Evolutionary conservation across 2,797 vertebrate species (phyloP).

Genomic region (Oryzias sinensis): DNA sequence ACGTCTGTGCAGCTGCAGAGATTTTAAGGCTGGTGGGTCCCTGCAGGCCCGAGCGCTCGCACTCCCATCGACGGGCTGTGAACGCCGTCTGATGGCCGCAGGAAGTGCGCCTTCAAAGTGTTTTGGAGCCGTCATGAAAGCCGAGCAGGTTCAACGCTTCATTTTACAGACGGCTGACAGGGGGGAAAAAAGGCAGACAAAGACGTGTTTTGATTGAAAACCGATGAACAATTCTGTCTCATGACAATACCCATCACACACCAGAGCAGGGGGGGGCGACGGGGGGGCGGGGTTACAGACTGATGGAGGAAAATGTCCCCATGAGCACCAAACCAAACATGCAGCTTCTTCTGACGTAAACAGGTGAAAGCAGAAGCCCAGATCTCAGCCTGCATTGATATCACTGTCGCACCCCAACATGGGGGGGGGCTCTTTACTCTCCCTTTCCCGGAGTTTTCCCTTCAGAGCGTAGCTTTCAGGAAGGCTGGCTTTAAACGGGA

Average conservation of each 20-base stretch:
- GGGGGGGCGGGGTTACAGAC: slow-evolving; percentile 21
- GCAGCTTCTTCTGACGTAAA: too few relatives aligned
- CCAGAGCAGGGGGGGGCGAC: slow-evolving; percentile 19
- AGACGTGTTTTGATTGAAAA: slow-evolving; percentile 50
- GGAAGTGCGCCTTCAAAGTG: slow-evolving; percentile 39
- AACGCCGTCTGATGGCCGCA: slow-evolving; percentile 13
- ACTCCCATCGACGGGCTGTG: neutral
- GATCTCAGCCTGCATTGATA: too few relatives aligned
- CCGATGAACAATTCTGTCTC: slow-evolving; percentile 45
- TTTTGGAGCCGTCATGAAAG: slow-evolving; percentile 40
- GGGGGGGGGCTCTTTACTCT: too few relatives aligned
- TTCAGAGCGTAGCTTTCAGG: too few relatives aligned
- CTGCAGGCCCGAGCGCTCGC: slow-evolving; percentile 3
- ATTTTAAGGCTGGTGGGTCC: slow-evolving; percentile 30
- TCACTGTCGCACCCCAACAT: too few relatives aligned
- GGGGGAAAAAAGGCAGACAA: slow-evolving; percentile 37
- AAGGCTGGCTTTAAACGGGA: too few relatives aligned
- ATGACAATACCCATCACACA: slow-evolving; percentile 51
- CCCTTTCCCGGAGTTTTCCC: too few relatives aligned
- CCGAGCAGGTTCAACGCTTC: neutral
- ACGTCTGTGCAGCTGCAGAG: slow-evolving; percentile 42
- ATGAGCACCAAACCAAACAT: too few relatives aligned
- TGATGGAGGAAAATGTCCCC: slow-evolving; percentile 5
- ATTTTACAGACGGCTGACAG: slow-evolving; percentile 37
- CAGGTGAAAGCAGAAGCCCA: too few relatives aligned